phyloP scores from a whole-genome alignment of 2,113 vertebrate species.

The Cyanistes caeruleus region DNA sequence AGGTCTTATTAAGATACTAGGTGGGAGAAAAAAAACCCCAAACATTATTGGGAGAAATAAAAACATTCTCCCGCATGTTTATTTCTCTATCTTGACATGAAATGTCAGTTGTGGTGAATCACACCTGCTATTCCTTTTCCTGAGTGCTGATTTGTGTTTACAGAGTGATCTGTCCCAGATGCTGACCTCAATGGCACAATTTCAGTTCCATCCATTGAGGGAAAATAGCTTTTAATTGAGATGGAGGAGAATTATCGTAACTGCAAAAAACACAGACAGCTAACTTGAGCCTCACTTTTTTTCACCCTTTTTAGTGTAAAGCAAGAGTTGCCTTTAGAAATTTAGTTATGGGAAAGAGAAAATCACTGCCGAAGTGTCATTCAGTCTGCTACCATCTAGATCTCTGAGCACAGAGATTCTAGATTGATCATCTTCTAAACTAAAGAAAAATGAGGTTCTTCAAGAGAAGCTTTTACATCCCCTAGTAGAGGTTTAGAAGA shows the following conservation, averaged over 20 bases:
- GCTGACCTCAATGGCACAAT: not conserved
- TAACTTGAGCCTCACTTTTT: not conserved
- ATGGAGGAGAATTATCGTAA: not conserved
- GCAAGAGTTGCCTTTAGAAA: not conserved
- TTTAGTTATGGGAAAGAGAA: not conserved
- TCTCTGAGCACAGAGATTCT: not conserved
- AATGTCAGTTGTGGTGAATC: not conserved
- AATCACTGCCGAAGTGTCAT: not conserved
- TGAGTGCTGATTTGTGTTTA: not conserved
- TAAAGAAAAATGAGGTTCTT: not conserved
- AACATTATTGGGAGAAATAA: not conserved
- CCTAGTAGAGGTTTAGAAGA: not conserved
- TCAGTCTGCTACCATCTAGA: not conserved
- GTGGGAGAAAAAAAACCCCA: not conserved
- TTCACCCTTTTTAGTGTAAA: not conserved
- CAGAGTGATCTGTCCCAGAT: not conserved
- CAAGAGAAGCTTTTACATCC: not conserved
- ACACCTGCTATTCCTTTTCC: not conserved
- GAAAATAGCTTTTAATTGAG: not conserved
- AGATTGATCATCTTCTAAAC: not conserved
- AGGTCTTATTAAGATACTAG: not conserved
- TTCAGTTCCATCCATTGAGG: not conserved
- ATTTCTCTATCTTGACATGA: not conserved
- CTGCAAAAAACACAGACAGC: not conserved
- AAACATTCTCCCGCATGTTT: not conserved